Evolutionary conservation across 2,888 invertebrate species (phyloP), one percentile per base, ranked within the genome.

Genomic region (Aplocera efformata): DNA sequence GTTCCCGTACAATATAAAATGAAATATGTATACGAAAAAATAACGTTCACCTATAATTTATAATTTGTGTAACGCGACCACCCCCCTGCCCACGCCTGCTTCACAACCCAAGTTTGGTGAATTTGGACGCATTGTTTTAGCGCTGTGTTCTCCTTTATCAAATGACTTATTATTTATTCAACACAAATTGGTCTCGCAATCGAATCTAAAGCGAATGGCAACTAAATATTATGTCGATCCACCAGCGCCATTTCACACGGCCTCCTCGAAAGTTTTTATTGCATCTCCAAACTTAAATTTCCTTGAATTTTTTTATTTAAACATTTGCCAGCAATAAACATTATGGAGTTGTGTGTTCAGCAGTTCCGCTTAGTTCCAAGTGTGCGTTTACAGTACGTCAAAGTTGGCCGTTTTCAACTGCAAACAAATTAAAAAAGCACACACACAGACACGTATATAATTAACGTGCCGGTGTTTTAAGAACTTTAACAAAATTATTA

Each of bases 21-120:
- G 82, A 85, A 83, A 86, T 83, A 86, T 85, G 79, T 85, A 82
- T 85, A 79, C 74, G 75, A 75, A 78, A 77, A 84, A 83, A 85
- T 82, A 83, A 85, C 79, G 81, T 76, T 78, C 75, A 72, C 77
- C 80, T 85, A 83, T 84, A 83, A 84, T 85, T 84, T 81, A 84
- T 81, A 84, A 84, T 81, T 84, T 82, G 80, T 77, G 73, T 72
- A 73, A 73, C 71, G 67, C 69, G 65, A 62, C 60, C 62, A 61
- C 60, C 58, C 52, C 50, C 39, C 51, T 52, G 25, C 42, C 39
- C 30, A 26, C 44, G 33, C 43, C 25, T 42, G 33, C 51, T 31
- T 50, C 56, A 49, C 56, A 49, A 56, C 56, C 52, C 55, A 60
- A 63, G 53, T 55, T 56, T 58, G 38, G 38, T 40, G 41, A 49